Evolutionary conservation across 2,888 invertebrate species (phyloP).

Genomic region (Orchesella flavescens): DNA sequence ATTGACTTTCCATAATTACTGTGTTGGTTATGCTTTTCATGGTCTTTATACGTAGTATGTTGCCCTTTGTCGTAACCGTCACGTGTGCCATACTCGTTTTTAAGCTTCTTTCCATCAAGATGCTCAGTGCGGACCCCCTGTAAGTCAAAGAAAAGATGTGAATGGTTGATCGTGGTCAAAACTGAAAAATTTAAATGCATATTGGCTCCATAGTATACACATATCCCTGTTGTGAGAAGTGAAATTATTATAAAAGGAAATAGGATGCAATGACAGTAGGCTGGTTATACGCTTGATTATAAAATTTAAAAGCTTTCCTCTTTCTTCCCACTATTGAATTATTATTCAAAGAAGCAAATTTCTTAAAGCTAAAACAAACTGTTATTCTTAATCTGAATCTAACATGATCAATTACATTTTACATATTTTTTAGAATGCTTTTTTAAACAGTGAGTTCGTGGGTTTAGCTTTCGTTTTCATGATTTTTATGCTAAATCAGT

Average conservation of each 20-base stretch:
- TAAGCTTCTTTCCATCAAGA: slow-evolving; percentile 69
- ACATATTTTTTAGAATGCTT: no score
- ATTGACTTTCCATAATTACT: slow-evolving; percentile 56
- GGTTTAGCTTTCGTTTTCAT: no score
- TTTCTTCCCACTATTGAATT: no score
- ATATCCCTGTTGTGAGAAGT: neutral
- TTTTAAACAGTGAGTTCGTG: no score
- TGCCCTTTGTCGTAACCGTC: slow-evolving; percentile 69
- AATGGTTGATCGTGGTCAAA: neutral
- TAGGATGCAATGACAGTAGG: neutral
- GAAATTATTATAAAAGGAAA: neutral
- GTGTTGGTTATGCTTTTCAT: slow-evolving; percentile 66
- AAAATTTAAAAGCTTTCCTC: no score
- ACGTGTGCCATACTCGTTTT: slow-evolving; percentile 70
- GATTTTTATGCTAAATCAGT: no score
- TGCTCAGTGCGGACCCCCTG: slow-evolving; percentile 69
- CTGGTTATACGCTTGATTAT: slow-evolving; percentile 30
- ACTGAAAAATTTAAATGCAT: neutral
- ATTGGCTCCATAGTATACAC: no score
- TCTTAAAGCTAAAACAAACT: no score
- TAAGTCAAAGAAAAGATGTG: slow-evolving; percentile 23
- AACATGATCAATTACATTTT: no score
- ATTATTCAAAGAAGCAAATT: no score
- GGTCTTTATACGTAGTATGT: slow-evolving; percentile 61
- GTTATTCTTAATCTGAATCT: no score